Percentiles rank a stretch among this genome's conserved stretches.
phyloP scores from a whole-genome alignment of 2,888 invertebrate species.

The Clepsis dumicolana region DNA sequence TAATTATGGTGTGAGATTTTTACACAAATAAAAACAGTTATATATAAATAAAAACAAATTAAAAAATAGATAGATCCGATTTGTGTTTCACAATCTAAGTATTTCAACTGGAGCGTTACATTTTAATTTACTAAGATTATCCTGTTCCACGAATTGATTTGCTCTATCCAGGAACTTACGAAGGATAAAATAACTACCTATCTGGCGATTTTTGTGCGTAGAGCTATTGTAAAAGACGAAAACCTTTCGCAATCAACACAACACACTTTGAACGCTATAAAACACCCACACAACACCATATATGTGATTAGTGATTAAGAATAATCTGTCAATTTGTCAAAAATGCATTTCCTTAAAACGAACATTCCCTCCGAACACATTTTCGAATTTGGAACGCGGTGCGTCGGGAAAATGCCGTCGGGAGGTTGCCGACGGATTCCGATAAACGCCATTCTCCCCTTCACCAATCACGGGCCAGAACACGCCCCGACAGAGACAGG shows the following conservation, averaged over 20 bases:
- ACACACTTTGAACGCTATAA: background rate
- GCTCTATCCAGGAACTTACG: too few relatives aligned
- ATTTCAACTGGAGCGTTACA: too few relatives aligned
- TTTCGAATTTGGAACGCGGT: slow-evolving; percentile 71
- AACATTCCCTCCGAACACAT: slow-evolving; percentile 44
- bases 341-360: slow-evolving; percentile 29
- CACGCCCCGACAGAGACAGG: slow-evolving; percentile 71
- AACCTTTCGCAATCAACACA: background rate
- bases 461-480: slow-evolving; percentile 76
- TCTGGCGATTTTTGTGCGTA: too few relatives aligned
- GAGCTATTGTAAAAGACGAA: too few relatives aligned
- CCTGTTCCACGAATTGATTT: too few relatives aligned
- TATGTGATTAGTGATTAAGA: slow-evolving; percentile 13
- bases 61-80: too few relatives aligned
- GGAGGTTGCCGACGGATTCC: slow-evolving; percentile 67
- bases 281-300: background rate
- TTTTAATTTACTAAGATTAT: too few relatives aligned
- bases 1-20: too few relatives aligned
- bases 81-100: too few relatives aligned
- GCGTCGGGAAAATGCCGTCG: slow-evolving; percentile 85
- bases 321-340: slow-evolving; percentile 9
- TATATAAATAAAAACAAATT: too few relatives aligned
- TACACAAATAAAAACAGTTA: too few relatives aligned
- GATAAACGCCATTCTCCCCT: slow-evolving; percentile 72
- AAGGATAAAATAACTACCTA: too few relatives aligned